Evolutionary conservation across 2,888 invertebrate species (phyloP), one percentile per base, ranked within the genome.

Genomic region (Phoronis australis): DNA sequence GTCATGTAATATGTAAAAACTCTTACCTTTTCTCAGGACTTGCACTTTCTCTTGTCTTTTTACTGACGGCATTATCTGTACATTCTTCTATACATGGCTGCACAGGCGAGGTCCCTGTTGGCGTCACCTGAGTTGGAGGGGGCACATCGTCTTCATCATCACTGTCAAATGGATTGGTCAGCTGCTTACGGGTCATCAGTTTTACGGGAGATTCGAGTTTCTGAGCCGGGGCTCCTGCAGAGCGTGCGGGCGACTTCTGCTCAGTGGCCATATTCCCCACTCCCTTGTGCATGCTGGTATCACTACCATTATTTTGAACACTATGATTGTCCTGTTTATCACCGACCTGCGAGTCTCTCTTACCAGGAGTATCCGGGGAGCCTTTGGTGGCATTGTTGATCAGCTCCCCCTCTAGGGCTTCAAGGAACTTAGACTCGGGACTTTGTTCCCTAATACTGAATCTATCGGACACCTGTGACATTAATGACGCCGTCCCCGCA

Each of bases 101-200:
- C 22, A 3, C 20, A 18, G 22, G 40, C 40, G 18, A 15, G 22
- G 22, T 2, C 15, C 15, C 22, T 21, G 22, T 21, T 40, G 20
- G 18, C 22, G 15, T 70, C 37, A 40, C 15, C 20, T 4, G 20
- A 18, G 12, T 45, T 15, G 2, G 12, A n/a, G 3, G 9, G 12
- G 2, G 45, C 37, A 39, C 48, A 15, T 88, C 87, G 41, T 79
- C 80, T 50, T 88, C 88, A 21, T 90, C 90, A 66, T 91, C 90
- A 25, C 91, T 91, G 43, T 90, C 91, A 77, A 92, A 90, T 0
- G 92, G 92, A 79, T 93, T 91, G 4, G 85, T 86, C 57, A 89
- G 80, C 75, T 91, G 89, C 47, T 89, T 84, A 58, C 89, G 83
- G 0, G 90, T 90, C 90, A 91, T 90, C 61, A 90, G 79, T n/a